phyloP scores from a whole-genome alignment of 2,888 invertebrate species.

The Plebejus anna region DNA sequence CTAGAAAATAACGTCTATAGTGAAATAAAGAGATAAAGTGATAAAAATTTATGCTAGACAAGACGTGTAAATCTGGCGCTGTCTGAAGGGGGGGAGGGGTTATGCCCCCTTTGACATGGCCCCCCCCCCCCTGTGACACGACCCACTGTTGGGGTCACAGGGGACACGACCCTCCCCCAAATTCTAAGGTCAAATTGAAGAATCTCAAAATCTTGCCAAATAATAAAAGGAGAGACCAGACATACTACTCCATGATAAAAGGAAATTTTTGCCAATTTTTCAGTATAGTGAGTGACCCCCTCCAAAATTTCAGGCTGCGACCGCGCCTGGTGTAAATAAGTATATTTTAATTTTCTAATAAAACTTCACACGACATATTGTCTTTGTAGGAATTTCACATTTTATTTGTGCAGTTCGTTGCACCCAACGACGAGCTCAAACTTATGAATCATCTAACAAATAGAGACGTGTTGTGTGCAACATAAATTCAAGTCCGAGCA shows the following conservation, averaged over 20 bases:
- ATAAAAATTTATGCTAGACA: neutral
- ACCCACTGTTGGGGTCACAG: too few relatives aligned
- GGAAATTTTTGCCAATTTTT: too few relatives aligned
- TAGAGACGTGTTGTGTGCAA: slow-evolving; percentile 15
- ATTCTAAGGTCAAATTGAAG: too few relatives aligned
- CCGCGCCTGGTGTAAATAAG: neutral
- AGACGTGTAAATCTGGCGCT: neutral
- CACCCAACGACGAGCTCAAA: neutral
- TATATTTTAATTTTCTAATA: neutral
- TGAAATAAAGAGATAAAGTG: neutral
- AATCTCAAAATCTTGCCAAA: too few relatives aligned
- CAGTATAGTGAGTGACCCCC: too few relatives aligned
- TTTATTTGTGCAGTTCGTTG: slow-evolving; percentile 1
- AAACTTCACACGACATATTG: neutral
- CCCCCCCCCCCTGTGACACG: too few relatives aligned
- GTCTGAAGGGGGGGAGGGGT: too few relatives aligned
- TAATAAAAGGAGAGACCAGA: too few relatives aligned
- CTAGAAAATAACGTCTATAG: neutral
- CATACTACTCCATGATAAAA: too few relatives aligned
- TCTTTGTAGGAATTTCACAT: neutral
- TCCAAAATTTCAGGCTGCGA: too few relatives aligned
- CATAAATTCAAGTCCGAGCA: slow-evolving; percentile 18
- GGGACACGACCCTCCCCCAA: too few relatives aligned
- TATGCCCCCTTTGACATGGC: too few relatives aligned
- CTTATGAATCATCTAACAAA: slow-evolving; percentile 2